Percentiles rank a stretch among this genome's conserved stretches.
phyloP scores from a whole-genome alignment of 2,113 vertebrate genomes.

The Albula glossodonta region DNA sequence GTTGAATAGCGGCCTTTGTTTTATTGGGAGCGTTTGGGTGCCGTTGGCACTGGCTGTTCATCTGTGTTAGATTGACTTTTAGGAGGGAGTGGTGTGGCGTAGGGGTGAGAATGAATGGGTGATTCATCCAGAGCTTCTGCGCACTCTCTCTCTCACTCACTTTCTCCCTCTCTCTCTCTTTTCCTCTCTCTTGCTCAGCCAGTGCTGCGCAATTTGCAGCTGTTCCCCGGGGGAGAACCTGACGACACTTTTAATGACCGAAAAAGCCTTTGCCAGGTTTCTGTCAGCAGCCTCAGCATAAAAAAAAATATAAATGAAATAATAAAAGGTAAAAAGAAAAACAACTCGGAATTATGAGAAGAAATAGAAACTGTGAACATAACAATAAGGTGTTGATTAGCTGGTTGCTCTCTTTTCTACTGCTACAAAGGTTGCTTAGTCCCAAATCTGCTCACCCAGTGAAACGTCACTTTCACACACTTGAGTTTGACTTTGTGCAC shows the following conservation, averaged over 20 bases:
- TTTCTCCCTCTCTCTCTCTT: too few species aligned
- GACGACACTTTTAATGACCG: slow-evolving; percentile 25
- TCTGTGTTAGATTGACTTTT: too few species aligned
- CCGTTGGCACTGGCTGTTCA: too few species aligned
- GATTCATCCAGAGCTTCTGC: not conserved
- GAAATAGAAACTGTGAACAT: not conserved
- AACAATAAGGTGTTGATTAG: not conserved
- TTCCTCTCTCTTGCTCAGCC: too few species aligned
- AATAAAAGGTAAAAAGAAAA: not conserved
- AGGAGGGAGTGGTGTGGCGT: too few species aligned
- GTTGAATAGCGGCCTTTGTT: not conserved
- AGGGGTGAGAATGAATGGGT: not conserved
- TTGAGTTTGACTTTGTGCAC: too few species aligned
- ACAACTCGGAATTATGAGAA: not conserved
- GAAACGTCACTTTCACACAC: too few species aligned
- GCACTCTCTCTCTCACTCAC: too few species aligned
- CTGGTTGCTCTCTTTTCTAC: not conserved
- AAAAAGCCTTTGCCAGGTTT: slow-evolving; percentile 29
- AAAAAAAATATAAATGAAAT: slow-evolving; percentile 35
- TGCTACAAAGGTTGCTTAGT: too few species aligned
- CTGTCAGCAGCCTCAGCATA: slow-evolving; percentile 39
- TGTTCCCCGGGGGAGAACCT: slow-evolving; percentile 35
- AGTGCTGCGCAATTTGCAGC: slow-evolving; percentile 27
- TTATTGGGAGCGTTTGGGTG: not conserved
- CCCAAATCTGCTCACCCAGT: too few species aligned